Conservation (phyloP, 2,797 vertebrate species). For the Naso thynnoides region DNA sequence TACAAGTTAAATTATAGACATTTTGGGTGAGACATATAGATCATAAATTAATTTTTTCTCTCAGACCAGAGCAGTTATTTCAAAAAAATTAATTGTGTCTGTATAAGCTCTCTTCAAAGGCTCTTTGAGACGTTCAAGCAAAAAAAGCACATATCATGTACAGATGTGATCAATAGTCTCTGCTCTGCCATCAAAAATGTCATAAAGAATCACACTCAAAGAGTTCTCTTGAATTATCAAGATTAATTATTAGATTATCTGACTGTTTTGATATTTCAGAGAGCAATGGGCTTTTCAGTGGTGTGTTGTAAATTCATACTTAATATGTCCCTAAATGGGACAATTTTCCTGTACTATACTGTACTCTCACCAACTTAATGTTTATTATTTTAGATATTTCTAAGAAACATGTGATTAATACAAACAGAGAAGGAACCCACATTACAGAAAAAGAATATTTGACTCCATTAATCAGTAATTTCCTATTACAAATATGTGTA, state of each 20-base stretch:
- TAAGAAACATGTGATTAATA: slow-evolving; percentile 6
- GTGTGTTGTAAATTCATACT: slow-evolving; percentile 21
- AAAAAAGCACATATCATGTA: slow-evolving; percentile 48
- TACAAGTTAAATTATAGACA: not conserved
- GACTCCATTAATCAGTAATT: not conserved
- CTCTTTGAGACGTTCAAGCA: slow-evolving; percentile 23
- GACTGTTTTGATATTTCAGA: slow-evolving; percentile 31
- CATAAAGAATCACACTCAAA: slow-evolving; percentile 41
- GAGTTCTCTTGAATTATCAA: slow-evolving; percentile 31
- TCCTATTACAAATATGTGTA: not conserved
- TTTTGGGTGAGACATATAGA: not conserved
- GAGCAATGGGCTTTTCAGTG: slow-evolving; percentile 1
- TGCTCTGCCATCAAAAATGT: slow-evolving; percentile 49
- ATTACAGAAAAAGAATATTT: not conserved
- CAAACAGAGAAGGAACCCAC: not conserved
- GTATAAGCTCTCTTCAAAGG: not conserved
- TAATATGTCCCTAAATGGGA: not conserved
- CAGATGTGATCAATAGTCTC: slow-evolving; percentile 56
- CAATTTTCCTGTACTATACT: not conserved
- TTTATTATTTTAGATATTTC: slow-evolving; percentile 13
- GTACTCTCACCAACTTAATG: not conserved
- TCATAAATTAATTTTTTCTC: slow-evolving; percentile 20
- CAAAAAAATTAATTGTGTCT: slow-evolving; percentile 4
- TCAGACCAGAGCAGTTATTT: not conserved
- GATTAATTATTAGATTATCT: no score